Conservation (phyloP, 2,797 vertebrate species). For the Varecia variegata region DNA sequence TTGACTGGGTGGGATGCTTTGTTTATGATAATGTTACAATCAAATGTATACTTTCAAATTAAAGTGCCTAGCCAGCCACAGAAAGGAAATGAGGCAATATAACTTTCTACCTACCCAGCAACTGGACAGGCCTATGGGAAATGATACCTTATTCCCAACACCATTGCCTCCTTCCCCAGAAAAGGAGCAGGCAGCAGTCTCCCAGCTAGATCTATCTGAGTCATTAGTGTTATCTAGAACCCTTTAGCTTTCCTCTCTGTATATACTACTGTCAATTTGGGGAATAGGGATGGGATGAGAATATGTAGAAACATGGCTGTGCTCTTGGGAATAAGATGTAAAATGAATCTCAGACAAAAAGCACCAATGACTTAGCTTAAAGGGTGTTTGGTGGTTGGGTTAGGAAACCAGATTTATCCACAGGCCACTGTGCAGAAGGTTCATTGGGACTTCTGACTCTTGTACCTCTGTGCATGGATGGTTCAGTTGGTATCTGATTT, state of each 20-base stretch:
- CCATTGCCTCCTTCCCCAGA: not conserved
- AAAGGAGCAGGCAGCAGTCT: not conserved
- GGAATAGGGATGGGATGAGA: not conserved
- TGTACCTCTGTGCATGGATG: not conserved
- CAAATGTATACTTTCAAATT: conserved; percentile 63
- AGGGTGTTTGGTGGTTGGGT: not conserved
- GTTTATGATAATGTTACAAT: conserved; percentile 53
- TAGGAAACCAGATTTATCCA: conserved; percentile 18
- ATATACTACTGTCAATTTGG: not conserved
- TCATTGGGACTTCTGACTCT: not conserved
- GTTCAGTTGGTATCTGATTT: not conserved
- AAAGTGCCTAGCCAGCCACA: conserved; percentile 53
- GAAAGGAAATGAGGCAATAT: conserved; percentile 53
- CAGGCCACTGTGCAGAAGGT: not conserved
- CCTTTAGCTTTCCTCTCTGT: not conserved
- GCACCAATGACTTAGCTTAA: not conserved
- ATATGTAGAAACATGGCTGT: not conserved
- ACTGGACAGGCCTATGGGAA: not conserved
- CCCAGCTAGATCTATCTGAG: not conserved
- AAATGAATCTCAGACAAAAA: not conserved
- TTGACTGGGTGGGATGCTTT: not conserved
- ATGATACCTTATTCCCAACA: not conserved
- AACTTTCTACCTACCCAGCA: not conserved
- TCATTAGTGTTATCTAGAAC: not conserved
- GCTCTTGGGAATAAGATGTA: not conserved